Percentiles rank a stretch among this genome's conserved stretches.
These are phyloP conservation scores for Telmatherina bonti DNA, from an alignment of 2,797 vertebrate genomes.

Conservation along the genomic window DNA sequence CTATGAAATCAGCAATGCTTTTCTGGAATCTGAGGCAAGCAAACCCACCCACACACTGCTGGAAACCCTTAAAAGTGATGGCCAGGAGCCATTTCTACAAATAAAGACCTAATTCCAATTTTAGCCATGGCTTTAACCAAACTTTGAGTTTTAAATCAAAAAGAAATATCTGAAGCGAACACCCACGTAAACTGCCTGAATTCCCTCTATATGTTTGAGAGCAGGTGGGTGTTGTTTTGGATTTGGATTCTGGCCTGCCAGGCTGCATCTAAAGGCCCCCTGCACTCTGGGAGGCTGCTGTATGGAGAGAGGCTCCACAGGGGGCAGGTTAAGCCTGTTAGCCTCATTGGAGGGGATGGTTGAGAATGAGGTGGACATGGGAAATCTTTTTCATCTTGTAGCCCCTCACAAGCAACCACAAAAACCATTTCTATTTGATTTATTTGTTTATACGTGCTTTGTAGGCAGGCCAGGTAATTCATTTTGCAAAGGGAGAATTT, in stretches of 20 bases:
- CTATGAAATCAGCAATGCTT: background rate
- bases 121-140: background rate
- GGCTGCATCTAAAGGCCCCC: slow-evolving; percentile 39
- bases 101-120: background rate
- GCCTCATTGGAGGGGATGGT: slow-evolving; percentile 37
- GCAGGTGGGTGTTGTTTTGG: slow-evolving; percentile 30
- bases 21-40: background rate
- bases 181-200: slow-evolving; percentile 44
- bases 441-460: slow-evolving; percentile 24
- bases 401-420: slow-evolving; percentile 20
- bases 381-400: slow-evolving; percentile 42
- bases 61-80: background rate
- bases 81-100: background rate
- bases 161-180: slow-evolving; percentile 33
- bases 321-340: slow-evolving; percentile 73
- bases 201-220: slow-evolving; percentile 41
- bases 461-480: slow-evolving; percentile 49
- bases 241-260: slow-evolving; percentile 37
- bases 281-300: slow-evolving; percentile 44
- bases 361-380: slow-evolving; percentile 27
- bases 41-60: background rate
- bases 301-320: slow-evolving; percentile 49
- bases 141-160: background rate
- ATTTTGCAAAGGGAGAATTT: slow-evolving; percentile 43
- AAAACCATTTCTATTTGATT: slow-evolving; percentile 29